Evolutionary conservation across 2,113 vertebrate genomes (phyloP).

Genomic region (Ploceus nigricollis): DNA sequence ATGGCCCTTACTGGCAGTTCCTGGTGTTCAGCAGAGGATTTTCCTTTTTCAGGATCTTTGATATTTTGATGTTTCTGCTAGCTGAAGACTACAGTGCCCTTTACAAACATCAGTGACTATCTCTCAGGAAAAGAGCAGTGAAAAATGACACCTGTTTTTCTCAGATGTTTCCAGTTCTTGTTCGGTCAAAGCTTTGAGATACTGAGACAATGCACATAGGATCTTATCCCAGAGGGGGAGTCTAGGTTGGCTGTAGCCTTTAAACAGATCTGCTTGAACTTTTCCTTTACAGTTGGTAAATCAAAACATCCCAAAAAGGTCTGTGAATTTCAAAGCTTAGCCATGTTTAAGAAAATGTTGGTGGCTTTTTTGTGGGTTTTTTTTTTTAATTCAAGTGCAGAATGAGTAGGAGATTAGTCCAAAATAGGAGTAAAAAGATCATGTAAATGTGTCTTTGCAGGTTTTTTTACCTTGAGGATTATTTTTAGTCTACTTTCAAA

Average conservation of each 20-base stretch:
- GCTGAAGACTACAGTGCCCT: background rate
- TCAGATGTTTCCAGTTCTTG: slow-evolving; percentile 10
- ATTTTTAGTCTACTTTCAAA: background rate
- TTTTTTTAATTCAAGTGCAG: background rate
- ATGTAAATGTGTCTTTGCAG: background rate
- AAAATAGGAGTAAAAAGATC: background rate
- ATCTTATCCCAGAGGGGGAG: background rate
- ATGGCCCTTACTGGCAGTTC: background rate
- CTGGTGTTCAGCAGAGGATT: background rate
- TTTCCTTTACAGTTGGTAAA: background rate
- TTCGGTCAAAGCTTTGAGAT: background rate
- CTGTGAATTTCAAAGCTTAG: background rate
- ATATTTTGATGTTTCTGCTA: background rate
- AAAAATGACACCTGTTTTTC: background rate
- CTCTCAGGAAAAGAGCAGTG: background rate
- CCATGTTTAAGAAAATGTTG: background rate
- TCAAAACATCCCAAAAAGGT: background rate
- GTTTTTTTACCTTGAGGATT: background rate
- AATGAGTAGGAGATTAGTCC: background rate
- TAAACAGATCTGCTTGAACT: background rate
- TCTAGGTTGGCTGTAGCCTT: background rate
- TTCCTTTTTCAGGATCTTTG: background rate
- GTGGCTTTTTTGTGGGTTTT: fast-evolving
- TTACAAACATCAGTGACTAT: background rate
- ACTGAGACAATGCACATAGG: background rate